Percentiles rank a stretch among this genome's conserved stretches.
phyloP scores from a whole-genome alignment of 1,140 invertebrate genomes.

The Telenomus remus region DNA sequence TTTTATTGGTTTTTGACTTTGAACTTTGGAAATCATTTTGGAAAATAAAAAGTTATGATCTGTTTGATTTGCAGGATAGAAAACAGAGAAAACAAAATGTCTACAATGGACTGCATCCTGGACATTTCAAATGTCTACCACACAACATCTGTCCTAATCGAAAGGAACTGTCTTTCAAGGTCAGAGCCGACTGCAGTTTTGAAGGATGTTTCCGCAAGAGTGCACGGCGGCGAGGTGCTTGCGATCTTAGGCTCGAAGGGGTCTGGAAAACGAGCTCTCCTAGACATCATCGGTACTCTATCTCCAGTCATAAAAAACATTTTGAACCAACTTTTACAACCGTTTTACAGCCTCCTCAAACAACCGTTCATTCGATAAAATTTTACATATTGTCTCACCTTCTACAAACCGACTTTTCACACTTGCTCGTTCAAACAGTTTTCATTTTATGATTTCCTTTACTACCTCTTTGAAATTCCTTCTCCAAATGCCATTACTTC shows the following conservation, averaged over 20 bases:
- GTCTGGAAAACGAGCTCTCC: constrained; percentile 91
- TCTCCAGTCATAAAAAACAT: too few relatives aligned
- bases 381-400: too few relatives aligned
- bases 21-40: too few relatives aligned
- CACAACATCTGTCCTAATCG: constrained; percentile 75
- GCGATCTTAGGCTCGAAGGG: constrained; percentile 95
- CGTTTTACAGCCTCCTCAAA: background rate
- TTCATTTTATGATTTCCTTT: constrained; percentile 1
- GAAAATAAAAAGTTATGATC: too few relatives aligned
- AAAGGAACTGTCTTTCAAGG: constrained; percentile 67
- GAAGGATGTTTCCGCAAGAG: constrained; percentile 92
- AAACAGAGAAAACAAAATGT: background rate
- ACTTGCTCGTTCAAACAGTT: constrained; percentile 1
- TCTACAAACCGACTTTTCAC: background rate
- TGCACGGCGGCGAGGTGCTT: constrained; percentile 92
- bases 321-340: background rate
- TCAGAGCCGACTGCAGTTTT: constrained; percentile 79
- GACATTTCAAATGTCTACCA: constrained; percentile 93
- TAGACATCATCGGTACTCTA: constrained; percentile 87
- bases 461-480: too few relatives aligned
- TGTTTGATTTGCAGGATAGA: too few relatives aligned
- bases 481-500: too few relatives aligned
- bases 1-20: too few relatives aligned
- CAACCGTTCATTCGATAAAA: background rate
- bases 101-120: constrained; percentile 88